Base-by-base conservation (phyloP, 2,888 invertebrate species). In the Metellina segmentata region DNA sequence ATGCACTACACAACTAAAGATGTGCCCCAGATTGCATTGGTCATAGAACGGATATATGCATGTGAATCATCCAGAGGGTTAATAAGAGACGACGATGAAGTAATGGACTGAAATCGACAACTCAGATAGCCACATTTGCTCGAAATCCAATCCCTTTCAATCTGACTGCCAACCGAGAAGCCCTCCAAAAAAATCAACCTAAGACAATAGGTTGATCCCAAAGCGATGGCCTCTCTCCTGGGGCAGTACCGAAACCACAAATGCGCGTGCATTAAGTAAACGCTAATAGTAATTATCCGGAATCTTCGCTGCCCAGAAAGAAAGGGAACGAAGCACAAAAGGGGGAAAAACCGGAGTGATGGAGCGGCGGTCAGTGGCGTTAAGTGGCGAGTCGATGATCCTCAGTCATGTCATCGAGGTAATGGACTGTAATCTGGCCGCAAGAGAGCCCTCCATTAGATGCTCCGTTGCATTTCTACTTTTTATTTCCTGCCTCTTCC, bases 311-410 rank as follows among this genome's bases (percentile, higher is more conserved):
- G 34, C 61, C 61, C 61, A 0, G 20, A 48, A 81, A 81, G 13
- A 34, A 34, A 81, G 16, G 13, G 19, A 19, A 52, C 52, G 52
- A 53, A 5, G 19, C 51, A 16, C 16, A 52, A 69, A 77, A 69
- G 19, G 48, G n/a, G 16, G 69, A 48, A n/a, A 75, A 75, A 75
- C 11, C 88, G 19, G 81, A 34, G 82, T 91, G 91, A 91, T 87
- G 78, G 91, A 91, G 91, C 82, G 83, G 91, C 86, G 91, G 91
- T 91, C 91, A 91, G 91, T 87, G 87, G 91, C 91, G 91, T 91
- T 91, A 91, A 91, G 91, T 91, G 87, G 91, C 79, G 83, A 91
- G 91, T 91, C 91, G 91, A 91, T 91, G 91, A 91, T 87, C 87
- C 87, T 90, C 72, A 83, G 87, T 83, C 87, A 91, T 91, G 91